Evolutionary conservation across 2,888 invertebrate genomes (phyloP).

Genomic region (Oscheius sp.): DNA sequence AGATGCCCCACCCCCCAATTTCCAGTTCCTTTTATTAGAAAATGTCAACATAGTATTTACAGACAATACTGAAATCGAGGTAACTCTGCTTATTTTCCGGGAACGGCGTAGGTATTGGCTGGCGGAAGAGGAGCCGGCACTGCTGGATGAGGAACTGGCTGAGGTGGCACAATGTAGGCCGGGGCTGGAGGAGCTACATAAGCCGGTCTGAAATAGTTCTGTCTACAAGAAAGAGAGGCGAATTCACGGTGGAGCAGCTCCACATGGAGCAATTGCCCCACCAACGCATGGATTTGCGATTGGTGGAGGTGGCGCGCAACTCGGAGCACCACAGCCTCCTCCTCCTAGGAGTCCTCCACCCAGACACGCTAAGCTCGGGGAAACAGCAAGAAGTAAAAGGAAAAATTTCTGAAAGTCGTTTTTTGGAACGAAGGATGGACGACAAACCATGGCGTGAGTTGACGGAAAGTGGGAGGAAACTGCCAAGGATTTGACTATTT

Average conservation of each 20-base stretch:
- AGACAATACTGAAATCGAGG: neutral
- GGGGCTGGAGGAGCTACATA: constrained; percentile 19
- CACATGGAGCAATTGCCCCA: constrained; percentile 5
- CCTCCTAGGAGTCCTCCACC: constrained; percentile 7
- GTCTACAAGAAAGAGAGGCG: neutral
- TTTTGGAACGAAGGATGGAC: neutral
- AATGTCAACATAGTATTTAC: constrained; percentile 22
- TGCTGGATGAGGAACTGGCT: neutral
- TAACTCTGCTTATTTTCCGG: constrained; percentile 1
- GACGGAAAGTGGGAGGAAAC: neutral
- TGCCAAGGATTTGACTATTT: constrained; percentile 18
- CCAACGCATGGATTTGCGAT: constrained; percentile 6
- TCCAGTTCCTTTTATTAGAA: constrained; percentile 2
- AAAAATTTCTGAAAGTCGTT: neutral
- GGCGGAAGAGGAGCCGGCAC: constrained; percentile 16
- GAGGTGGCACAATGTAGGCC: neutral
- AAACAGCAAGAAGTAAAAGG: neutral
- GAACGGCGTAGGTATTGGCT: constrained; percentile 12
- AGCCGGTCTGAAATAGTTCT: constrained; percentile 4
- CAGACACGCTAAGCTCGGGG: constrained; percentile 12
- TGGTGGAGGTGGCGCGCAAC: constrained; percentile 18
- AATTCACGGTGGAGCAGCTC: constrained; percentile 13
- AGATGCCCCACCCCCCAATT: neutral
- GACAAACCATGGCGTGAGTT: constrained; percentile 15
- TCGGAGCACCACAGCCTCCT: constrained; percentile 17